Conservation (phyloP, 2,113 vertebrate genomes). For the Charadrius vociferus region DNA sequence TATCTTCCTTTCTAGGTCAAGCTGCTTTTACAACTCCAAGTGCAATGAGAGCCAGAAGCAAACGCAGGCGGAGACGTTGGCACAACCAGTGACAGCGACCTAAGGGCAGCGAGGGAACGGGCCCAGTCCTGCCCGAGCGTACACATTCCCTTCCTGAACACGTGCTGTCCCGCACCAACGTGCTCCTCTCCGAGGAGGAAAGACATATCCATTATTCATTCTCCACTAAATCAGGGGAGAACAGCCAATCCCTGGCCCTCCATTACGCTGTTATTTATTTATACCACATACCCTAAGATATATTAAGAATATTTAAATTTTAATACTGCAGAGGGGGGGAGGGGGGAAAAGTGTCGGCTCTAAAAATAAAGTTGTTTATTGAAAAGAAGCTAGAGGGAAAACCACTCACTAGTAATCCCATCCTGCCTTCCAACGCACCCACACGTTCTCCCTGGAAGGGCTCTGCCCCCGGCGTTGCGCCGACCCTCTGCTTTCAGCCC, state of each 20-base stretch:
- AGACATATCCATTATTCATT: constrained; percentile 40
- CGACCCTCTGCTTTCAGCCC: background rate
- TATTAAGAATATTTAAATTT: constrained; percentile 70
- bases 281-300: constrained; percentile 62
- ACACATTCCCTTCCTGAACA: background rate
- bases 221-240: background rate
- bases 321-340: background rate
- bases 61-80: background rate
- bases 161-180: background rate
- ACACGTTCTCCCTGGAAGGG: background rate
- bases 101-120: background rate
- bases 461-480: background rate
- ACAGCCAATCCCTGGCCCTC: constrained; percentile 37
- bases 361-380: constrained; percentile 71
- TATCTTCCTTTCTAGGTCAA: constrained; percentile 55
- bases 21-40: background rate
- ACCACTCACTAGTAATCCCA: constrained; percentile 57
- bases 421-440: constrained; percentile 5
- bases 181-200: background rate
- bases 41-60: rapidly evolving
- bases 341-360: constrained; percentile 5
- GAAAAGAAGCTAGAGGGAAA: constrained; percentile 60
- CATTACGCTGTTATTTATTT: constrained; percentile 63
- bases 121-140: rapidly evolving
- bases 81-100: background rate